Base-by-base conservation (phyloP, 2,797 vertebrate species). In the Thalassophryne amazonica region DNA sequence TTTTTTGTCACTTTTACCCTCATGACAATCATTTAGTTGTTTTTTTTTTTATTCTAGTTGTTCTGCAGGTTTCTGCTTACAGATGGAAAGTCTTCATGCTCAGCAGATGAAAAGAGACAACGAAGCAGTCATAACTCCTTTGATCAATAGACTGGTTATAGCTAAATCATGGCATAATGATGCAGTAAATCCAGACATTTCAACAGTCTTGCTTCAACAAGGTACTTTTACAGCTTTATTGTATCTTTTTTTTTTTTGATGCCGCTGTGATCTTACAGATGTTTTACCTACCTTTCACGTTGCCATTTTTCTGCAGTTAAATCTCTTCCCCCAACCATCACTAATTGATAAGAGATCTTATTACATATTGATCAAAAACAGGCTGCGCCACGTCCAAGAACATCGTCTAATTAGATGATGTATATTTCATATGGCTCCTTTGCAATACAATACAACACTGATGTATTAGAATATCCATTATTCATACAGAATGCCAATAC, bases 301-400 rank as follows among this genome's bases (percentile, higher is more conserved):
- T 21, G 17, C 43, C 27, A 14, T 65, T 41, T 58, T 59, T 60
- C 52, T 73, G 21, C 55, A 35, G 49, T 32, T 69, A 40, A 61
- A 64, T 55, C 65, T 71, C 40, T 34, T 53, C 46, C 73, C 54
- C 58, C 40, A 30, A 40, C 69, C 69, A 79, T 81, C 71, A 78
- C 76, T 86, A 89, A 88, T 81, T 89, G 84, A 83, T 83, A 80
- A 61, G 69, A 76, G 77, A 84, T 85, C 84, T 78, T 86, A 84
- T 89, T 86, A 84, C 80, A 64, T 86, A 87, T 87, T 81, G 84
- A 89, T 87, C 79, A 84, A 65, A 83, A 62, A 57, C 66, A 60
- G 80, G 61, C 79, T 78, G 77, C 1, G 30, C 62, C 73, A 75
- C 46, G 66, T 87, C 85, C 69, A 63, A 84, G 71, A 80, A 83